A percentile compares a stretch with the other conserved stretches of the same genome.
These are phyloP conservation scores for Heteromurus nitidus DNA, from an alignment of 2,888 invertebrate species.

Conservation along the genomic window DNA sequence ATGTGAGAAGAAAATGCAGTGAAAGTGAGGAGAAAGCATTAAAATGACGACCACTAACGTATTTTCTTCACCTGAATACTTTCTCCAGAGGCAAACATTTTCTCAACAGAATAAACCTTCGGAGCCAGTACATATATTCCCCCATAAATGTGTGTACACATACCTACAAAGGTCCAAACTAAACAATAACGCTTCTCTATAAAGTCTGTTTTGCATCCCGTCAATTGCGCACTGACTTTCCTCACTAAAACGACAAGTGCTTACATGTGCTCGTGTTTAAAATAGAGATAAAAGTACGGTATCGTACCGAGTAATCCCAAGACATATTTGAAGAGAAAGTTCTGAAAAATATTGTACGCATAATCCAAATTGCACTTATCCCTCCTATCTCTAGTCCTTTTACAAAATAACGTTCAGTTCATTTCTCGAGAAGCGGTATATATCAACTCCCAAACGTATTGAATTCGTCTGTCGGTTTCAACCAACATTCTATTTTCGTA, in stretches of 20 bases:
- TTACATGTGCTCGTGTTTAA: background rate
- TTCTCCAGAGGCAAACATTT: slow-evolving; percentile 10
- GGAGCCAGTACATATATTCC: no score
- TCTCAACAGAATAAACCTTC: background rate
- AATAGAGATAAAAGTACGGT: no score
- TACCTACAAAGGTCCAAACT: no score
- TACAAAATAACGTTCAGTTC: no score
- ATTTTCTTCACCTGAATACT: slow-evolving; percentile 27
- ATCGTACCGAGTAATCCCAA: slow-evolving; percentile 10
- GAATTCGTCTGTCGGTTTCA: no score
- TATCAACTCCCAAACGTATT: background rate
- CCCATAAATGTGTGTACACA: no score
- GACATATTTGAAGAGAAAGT: slow-evolving; percentile 7
- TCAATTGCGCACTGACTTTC: slow-evolving; percentile 18
- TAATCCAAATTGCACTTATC: slow-evolving; percentile 2
- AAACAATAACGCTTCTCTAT: background rate
- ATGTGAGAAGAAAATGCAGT: background rate
- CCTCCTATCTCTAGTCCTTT: no score
- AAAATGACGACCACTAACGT: slow-evolving; percentile 34
- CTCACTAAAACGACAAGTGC: background rate
- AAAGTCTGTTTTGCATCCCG: background rate
- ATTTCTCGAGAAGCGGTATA: no score
- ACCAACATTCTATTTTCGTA: no score
- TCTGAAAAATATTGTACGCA: background rate
- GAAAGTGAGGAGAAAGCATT: slow-evolving; percentile 21